Conservation (phyloP, 2,888 invertebrate genomes). For the Lasioglossum morio region DNA sequence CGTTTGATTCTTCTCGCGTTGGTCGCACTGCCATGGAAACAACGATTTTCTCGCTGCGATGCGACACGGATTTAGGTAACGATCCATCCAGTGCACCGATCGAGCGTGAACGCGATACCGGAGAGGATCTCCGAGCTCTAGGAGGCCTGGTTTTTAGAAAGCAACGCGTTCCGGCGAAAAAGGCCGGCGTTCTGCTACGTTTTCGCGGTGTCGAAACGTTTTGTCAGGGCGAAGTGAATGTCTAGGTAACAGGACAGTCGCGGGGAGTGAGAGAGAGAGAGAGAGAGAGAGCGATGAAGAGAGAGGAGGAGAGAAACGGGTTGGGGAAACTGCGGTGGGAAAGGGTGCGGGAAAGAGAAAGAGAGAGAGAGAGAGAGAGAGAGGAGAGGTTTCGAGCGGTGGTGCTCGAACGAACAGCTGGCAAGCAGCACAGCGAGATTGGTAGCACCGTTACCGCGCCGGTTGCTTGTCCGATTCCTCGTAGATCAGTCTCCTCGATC, state of each 20-base stretch:
- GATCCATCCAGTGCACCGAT: constrained; percentile 2
- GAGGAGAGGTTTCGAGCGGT: constrained; percentile 29
- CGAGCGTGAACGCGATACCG: constrained; percentile 13
- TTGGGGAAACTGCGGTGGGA: background rate
- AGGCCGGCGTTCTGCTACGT: constrained; percentile 41
- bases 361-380: background rate
- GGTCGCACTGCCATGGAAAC: too few relatives aligned
- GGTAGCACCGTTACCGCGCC: constrained; percentile 73
- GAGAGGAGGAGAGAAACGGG: background rate
- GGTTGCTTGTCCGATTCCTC: constrained; percentile 66
- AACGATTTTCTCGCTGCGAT: background rate
- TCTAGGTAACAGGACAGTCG: constrained; percentile 56
- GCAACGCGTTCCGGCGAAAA: constrained; percentile 25
- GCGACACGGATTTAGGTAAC: background rate
- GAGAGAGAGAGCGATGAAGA: background rate
- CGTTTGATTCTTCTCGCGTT: too few relatives aligned
- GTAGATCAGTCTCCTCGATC: constrained; percentile 70
- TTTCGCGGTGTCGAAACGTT: constrained; percentile 59
- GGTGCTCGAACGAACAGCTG: constrained; percentile 71
- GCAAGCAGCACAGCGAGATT: constrained; percentile 72
- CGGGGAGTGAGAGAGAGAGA: constrained; percentile 4
- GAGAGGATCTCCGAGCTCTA: background rate
- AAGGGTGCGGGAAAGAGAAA: background rate
- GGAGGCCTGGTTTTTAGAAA: constrained; percentile 34
- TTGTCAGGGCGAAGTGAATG: constrained; percentile 60